A percentile compares a stretch with the other conserved stretches of the same genome.
These are phyloP conservation scores for Agrochola circellaris DNA, from an alignment of 2,888 invertebrate species.

Conservation along the genomic window DNA sequence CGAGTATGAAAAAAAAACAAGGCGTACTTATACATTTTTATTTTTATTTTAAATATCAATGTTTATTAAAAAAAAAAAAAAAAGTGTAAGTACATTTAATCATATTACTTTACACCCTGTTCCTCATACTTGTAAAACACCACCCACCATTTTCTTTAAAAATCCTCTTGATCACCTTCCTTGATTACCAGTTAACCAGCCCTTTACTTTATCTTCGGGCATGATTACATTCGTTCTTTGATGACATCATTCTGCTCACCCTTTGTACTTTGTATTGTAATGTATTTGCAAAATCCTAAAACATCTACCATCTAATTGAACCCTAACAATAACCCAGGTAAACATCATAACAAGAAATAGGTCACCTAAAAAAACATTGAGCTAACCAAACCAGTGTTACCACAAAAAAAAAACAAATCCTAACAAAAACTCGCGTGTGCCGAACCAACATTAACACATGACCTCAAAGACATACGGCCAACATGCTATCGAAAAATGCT, in stretches of 20 bases:
- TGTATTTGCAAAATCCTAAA: background rate
- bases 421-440: conserved; percentile 80
- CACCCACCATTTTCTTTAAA: background rate
- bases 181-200: background rate
- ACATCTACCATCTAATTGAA: background rate
- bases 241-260: background rate
- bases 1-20: too few relatives aligned
- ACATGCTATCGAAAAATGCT: conserved; percentile 86
- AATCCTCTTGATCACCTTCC: background rate
- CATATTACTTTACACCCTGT: too few relatives aligned
- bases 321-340: background rate
- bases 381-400: conserved; percentile 7
- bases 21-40: too few relatives aligned
- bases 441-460: conserved; percentile 82
- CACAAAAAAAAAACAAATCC: conserved; percentile 40
- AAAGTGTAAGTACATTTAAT: too few relatives aligned
- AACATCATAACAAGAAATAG: background rate
- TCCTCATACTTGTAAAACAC: too few relatives aligned
- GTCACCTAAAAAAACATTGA: conserved; percentile 20
- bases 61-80: too few relatives aligned
- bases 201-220: too few relatives aligned
- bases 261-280: background rate
- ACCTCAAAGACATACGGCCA: conserved; percentile 85
- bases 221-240: too few relatives aligned
- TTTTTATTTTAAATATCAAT: too few relatives aligned